Percentiles rank a stretch among this genome's conserved stretches.
These are phyloP conservation scores for Drosophila funebris DNA, from an alignment of 1,140 invertebrate genomes.

Conservation along the genomic window DNA sequence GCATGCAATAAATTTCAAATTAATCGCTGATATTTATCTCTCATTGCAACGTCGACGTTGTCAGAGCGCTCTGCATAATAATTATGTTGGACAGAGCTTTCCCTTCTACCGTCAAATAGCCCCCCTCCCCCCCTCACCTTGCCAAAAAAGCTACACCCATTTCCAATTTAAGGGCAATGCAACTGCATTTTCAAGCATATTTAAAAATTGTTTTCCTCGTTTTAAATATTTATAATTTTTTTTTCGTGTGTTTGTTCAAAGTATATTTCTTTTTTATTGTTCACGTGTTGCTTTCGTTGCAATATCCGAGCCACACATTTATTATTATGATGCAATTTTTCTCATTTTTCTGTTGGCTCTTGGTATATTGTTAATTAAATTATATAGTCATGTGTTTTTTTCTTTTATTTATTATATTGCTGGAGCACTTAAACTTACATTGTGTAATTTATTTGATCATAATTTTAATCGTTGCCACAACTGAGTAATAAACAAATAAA, in stretches of 20 bases:
- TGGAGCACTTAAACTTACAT: no score
- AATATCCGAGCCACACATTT: not conserved
- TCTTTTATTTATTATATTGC: not conserved
- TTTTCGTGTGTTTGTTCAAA: no score
- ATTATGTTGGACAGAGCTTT: constrained; percentile 49
- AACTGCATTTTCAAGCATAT: not conserved
- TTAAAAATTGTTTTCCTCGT: not conserved
- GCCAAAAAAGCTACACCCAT: not conserved
- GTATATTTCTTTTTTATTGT: not conserved
- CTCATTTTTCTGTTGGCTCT: not conserved
- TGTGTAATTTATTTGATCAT: no score
- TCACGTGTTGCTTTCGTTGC: not conserved
- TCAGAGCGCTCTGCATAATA: constrained; percentile 47
- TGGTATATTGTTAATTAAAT: not conserved
- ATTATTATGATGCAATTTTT: not conserved
- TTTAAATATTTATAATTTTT: no score
- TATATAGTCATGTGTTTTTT: not conserved
- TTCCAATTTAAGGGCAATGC: not conserved
- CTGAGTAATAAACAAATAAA: no score
- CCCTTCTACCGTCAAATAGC: no score
- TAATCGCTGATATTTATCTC: constrained; percentile 82
- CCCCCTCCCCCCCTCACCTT: not conserved
- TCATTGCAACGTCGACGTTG: constrained; percentile 46
- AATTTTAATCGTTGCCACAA: no score
- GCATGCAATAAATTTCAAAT: constrained; percentile 81